Percentiles rank a stretch among this genome's conserved stretches.
phyloP scores from a whole-genome alignment of 1,140 invertebrate species.

The Procambarus virginalis region DNA sequence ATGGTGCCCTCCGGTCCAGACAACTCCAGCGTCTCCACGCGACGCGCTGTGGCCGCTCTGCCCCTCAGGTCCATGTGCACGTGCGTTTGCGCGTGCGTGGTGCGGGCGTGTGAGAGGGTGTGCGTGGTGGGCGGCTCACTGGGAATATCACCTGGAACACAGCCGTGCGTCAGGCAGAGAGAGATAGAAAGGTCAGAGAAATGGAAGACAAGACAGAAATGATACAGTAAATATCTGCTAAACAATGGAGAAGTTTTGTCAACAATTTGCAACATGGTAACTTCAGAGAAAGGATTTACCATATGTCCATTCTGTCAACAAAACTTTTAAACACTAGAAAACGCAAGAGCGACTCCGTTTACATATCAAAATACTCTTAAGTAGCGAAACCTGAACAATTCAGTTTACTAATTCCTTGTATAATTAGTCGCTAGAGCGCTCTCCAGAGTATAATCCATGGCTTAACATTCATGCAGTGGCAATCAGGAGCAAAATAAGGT shows the following conservation, averaged over 20 bases:
- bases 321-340: background rate
- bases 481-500: background rate
- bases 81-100: constrained; percentile 47
- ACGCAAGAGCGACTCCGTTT: background rate
- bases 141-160: constrained; percentile 50
- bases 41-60: constrained; percentile 16
- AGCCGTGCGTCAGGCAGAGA: constrained; percentile 25
- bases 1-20: constrained; percentile 21
- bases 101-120: constrained; percentile 47
- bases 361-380: background rate
- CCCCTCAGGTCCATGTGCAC: constrained; percentile 41
- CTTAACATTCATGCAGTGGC: background rate
- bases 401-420: no score
- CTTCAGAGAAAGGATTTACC: no score
- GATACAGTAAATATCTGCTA: background rate
- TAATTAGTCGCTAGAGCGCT: background rate
- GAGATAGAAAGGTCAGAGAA: constrained; percentile 22
- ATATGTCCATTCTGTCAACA: background rate
- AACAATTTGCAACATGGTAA: background rate
- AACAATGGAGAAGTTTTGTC: background rate
- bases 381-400: background rate
- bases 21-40: constrained; percentile 32
- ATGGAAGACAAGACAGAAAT: background rate
- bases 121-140: constrained; percentile 44
- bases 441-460: background rate